phyloP scores from a whole-genome alignment of 2,113 vertebrate genomes.

The Vidua macroura region DNA sequence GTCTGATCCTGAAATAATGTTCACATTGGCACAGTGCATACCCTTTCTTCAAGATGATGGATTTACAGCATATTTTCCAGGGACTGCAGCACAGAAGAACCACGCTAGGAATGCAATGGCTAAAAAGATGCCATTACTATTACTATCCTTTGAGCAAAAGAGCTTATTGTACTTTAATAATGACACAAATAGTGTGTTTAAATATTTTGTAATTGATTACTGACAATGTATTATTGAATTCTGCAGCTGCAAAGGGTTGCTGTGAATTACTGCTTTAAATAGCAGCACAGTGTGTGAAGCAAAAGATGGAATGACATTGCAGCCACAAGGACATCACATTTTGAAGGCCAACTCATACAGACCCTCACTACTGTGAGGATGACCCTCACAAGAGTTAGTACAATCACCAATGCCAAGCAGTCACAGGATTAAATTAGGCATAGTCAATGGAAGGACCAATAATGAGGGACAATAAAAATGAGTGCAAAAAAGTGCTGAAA shows the following conservation, averaged over 20 bases:
- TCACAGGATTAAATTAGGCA: not conserved
- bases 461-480: not conserved
- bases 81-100: not conserved
- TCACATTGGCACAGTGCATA: accelerated
- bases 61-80: not conserved
- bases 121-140: not conserved
- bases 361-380: not conserved
- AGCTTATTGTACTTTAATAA: not conserved
- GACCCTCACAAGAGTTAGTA: not conserved
- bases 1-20: not conserved
- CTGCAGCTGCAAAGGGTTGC: not conserved
- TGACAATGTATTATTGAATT: not conserved
- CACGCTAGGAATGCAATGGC: not conserved
- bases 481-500: not conserved
- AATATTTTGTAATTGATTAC: not conserved
- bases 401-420: not conserved
- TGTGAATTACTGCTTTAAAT: not conserved
- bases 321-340: not conserved
- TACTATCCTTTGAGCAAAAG: not conserved
- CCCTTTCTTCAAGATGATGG: not conserved
- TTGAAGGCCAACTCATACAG: not conserved
- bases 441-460: not conserved
- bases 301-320: not conserved
- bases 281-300: not conserved
- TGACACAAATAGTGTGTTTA: not conserved